These are phyloP conservation scores for Aurelia sp. DNA, from an alignment of 30 jellyfish, hydroid and myxozoan species.

Conservation along the genomic window DNA sequence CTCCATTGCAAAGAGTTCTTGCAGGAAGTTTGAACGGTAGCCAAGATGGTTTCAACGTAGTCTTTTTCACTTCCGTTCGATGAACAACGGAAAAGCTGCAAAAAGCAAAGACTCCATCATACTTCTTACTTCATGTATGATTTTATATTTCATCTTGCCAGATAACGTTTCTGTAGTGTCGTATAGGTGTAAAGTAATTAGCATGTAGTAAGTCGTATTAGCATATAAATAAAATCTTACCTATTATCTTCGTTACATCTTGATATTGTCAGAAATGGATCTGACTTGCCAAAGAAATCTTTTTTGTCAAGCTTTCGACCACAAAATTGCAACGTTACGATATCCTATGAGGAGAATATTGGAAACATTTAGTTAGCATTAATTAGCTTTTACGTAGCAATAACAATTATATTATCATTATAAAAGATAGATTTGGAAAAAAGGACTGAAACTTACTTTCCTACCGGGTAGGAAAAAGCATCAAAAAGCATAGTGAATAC, in stretches of 20 bases:
- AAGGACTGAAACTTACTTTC: too few relatives aligned
- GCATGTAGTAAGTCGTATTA: too few relatives aligned
- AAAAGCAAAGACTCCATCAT: background rate
- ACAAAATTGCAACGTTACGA: slow-evolving; percentile 59
- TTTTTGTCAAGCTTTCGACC: slow-evolving; percentile 84
- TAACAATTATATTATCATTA: too few relatives aligned
- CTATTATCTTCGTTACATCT: slow-evolving; percentile 88
- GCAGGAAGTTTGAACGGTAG: slow-evolving; percentile 71
- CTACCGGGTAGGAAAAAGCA: too few relatives aligned
- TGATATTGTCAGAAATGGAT: slow-evolving; percentile 79
- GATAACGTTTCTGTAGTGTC: too few relatives aligned
- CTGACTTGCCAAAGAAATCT: slow-evolving; percentile 94
- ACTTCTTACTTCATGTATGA: too few relatives aligned
- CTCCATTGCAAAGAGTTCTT: slow-evolving; percentile 87
- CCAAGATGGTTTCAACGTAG: slow-evolving; percentile 87
- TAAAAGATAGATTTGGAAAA: too few relatives aligned
- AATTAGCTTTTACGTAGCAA: too few relatives aligned
- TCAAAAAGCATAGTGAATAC: too few relatives aligned
- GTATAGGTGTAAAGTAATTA: too few relatives aligned
- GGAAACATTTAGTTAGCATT: too few relatives aligned
- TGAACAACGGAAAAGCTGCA: slow-evolving; percentile 76
- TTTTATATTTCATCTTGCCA: too few relatives aligned
- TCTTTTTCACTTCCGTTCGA: slow-evolving; percentile 81
- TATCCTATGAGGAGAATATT: slow-evolving; percentile 43
- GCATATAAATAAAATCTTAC: slow-evolving; percentile 22